phyloP scores from a whole-genome alignment of 2,113 vertebrate species.

The Oryzias woworae region DNA sequence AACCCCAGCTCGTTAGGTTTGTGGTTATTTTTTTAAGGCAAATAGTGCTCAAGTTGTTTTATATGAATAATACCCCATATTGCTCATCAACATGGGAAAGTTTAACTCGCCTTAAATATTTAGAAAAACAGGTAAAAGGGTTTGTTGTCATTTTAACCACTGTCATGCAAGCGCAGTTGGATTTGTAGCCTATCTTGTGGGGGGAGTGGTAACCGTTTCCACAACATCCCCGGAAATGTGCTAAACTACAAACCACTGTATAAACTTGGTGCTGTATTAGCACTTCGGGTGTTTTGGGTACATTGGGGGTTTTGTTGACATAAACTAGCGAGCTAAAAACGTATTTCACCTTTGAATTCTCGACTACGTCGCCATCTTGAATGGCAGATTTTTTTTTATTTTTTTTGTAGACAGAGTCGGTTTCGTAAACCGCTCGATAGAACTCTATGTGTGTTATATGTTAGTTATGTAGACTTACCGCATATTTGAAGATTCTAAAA shows the following conservation, averaged over 20 bases:
- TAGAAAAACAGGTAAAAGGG: neutral
- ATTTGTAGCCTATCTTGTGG: constrained; percentile 50
- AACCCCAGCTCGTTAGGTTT: no score
- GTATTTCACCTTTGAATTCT: constrained; percentile 79
- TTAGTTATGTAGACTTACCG: constrained; percentile 67
- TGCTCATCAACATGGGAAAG: no score
- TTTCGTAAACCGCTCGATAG: constrained; percentile 42
- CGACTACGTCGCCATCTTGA: constrained; percentile 82
- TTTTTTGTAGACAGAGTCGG: constrained; percentile 50
- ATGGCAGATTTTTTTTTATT: constrained; percentile 55
- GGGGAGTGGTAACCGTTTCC: constrained; percentile 55
- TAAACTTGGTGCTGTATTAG: neutral
- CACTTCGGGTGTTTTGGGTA: neutral
- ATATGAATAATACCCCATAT: no score
- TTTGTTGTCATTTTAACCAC: constrained; percentile 45
- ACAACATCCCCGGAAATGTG: constrained; percentile 37
- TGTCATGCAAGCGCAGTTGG: constrained; percentile 41
- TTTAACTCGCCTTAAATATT: neutral
- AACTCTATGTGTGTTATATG: constrained; percentile 14
- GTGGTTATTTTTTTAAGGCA: no score
- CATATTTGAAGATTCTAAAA: constrained; percentile 57
- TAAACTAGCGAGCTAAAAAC: constrained; percentile 62
- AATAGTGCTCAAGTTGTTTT: no score
- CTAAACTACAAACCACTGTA: neutral
- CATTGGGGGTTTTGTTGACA: constrained; percentile 40